Base-by-base conservation (phyloP, 2,797 vertebrate species). In the Hippoglossus hippoglossus region DNA sequence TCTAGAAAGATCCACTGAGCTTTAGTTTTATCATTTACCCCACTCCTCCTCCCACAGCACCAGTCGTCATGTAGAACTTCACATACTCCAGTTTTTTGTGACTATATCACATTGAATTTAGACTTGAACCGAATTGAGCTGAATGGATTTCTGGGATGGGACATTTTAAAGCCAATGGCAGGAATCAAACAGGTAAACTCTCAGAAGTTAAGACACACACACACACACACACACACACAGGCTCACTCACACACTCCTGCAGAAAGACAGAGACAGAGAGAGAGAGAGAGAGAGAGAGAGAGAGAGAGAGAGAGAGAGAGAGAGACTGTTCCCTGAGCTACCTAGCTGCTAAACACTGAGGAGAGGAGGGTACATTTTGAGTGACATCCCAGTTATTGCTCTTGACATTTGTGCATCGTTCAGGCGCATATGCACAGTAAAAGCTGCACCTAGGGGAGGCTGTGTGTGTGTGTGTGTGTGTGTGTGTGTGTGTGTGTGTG, bases 331-430 rank as follows among this genome's bases (percentile, higher is more conserved):
- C 80, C 81, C 84, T 75, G 44, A 83, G 79, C 79, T 84, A 83
- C 83, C 80, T 63, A 71, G 64, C 72, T 86, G 85, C 82, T 90
- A 87, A 90, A 91, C 65, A 68, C 73, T 67, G 84, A 80, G 31
- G 77, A 84, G 84, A 85, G 63, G 47, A 75, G 74, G 73, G 52
- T 75, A 76, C 80, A 89, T 85, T 78, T 81, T 79, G 89, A 86
- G 78, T 89, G 91, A 92, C 89, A 87, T 89, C 77, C 76, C 85
- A 80, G 82, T 93, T 91, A 93, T 90, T 92, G 87, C 88, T 89
- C 91, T 90, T 94, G 93, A 94, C 93, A 92, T 93, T 92, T 92
- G 83, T 85, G 84, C 89, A 86, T 83, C 73, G 78, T 87, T 82
- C 76, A 77, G 80, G 82, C 79, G 54, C 84, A 86, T 89, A 84